phyloP scores from a whole-genome alignment of 2,888 invertebrate genomes.

The Eupsilia transversa region DNA sequence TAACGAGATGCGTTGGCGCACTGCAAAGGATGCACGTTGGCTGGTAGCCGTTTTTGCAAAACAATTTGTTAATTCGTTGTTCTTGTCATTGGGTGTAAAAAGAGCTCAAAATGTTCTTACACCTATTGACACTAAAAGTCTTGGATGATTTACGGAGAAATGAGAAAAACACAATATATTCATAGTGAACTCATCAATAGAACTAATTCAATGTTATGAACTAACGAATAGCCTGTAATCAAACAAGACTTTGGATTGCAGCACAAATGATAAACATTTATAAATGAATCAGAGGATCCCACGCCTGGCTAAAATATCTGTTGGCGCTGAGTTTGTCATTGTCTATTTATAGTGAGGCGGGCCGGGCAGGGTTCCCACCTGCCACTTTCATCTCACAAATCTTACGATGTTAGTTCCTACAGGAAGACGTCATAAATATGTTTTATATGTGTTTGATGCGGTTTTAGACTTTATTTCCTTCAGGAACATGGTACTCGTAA shows the following conservation, averaged over 20 bases:
- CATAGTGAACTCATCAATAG: conserved; percentile 7
- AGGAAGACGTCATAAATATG: conserved; percentile 40
- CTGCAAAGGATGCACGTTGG: not conserved
- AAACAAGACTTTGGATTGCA: conserved; percentile 47
- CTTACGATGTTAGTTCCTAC: conserved; percentile 37
- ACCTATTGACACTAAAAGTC: not conserved
- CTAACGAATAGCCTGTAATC: conserved; percentile 29
- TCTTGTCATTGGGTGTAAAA: not conserved
- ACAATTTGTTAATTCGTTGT: not conserved
- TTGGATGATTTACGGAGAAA: not conserved
- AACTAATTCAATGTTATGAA: conserved; percentile 26
- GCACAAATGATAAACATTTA: conserved; percentile 56
- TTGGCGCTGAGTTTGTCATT: conserved; percentile 61
- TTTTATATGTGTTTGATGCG: conserved; percentile 7
- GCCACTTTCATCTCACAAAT: conserved; percentile 51
- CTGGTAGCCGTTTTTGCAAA: not conserved
- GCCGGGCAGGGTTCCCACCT: conserved; percentile 56
- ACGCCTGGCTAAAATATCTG: conserved; percentile 63
- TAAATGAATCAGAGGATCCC: conserved; percentile 64
- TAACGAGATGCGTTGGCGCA: conserved; percentile 13
- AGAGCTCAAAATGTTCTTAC: not conserved
- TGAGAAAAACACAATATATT: not conserved
- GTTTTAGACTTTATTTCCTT: conserved; percentile 14
- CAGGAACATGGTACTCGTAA: conserved; percentile 9
- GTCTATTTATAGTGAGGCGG: conserved; percentile 57